Evolutionary conservation across 2,888 invertebrate species (phyloP), one percentile per base, ranked within the genome.

Genomic region (Eupithecia vulgata): DNA sequence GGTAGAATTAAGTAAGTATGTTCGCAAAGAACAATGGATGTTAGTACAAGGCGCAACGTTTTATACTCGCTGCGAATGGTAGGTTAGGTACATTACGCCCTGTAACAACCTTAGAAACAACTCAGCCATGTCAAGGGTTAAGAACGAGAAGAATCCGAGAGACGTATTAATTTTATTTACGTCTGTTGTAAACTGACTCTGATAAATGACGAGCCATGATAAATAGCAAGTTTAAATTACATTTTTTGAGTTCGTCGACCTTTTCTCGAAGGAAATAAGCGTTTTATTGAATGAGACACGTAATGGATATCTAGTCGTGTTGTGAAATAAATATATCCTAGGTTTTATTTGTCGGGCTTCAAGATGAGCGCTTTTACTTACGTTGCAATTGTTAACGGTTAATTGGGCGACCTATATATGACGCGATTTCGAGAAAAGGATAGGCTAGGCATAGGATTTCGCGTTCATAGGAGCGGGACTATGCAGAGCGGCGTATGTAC

Each of bases 181-280:
- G 25, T 34, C 66, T 21, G 21, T 37, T 64, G n/a, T 66, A 66
- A 66, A 66, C 25, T 66, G 66, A 66, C 30, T 45, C 7, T 45
- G 45, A 66, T 66, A 66, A 66, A 66, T n/a, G 42, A 45, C 45
- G 37, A 42, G 5, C 21, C 1, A 42, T 66, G 66, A 66, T 66
- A 30, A 42, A 66, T 66, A 45, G 66, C 66, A 25, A n/a, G 45
- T 21, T 21, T 30, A 66, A 66, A 66, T 66, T 42, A 42, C 17
- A 66, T 66, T 45, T 66, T 45, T 66, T 30, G 66, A 45, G 66
- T 64, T 66, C 45, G 45, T 66, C 66, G 45, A 42, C 45, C 25
- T 65, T 25, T n/a, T 21, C 37, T 21, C 35, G 37, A 7, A 42
- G 65, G 59, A 61, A 35, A 62, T 45, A 35, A 37, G 10, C 40